Base-by-base conservation (phyloP, 2,797 vertebrate species). In the Sebastes itinus region DNA sequence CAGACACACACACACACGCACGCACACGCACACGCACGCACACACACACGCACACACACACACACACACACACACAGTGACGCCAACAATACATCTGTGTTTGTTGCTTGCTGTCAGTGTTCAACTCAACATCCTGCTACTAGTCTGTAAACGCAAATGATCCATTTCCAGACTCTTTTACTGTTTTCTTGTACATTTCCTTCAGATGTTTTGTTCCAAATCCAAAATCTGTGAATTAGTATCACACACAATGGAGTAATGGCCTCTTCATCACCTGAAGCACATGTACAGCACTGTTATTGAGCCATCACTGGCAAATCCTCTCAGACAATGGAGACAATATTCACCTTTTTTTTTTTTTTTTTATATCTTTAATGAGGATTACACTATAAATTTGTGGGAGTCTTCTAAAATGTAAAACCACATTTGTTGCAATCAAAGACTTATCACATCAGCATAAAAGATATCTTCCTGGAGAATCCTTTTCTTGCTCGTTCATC, bases 381-480 rank as follows among this genome's bases (percentile, higher is more conserved):
- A 81, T 55, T 71, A 30, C 66, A 56, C 7, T 23, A 7, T 25
- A 72, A 22, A 70, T 42, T 5, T 61, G 65, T 54, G 42, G 52
- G 33, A 71, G 33, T 75, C 23, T 61, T 77, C 27, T 22, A 14
- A 61, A 27, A 72, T 72, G 27, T 82, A 60, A 75, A 81, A 85
- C 27, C 38, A 42, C 65, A 84, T 80, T 82, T 32, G 59, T 65
- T 82, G 70, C 78, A 78, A 69, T 82, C 67, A 75, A 71, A 84
- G 64, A 56, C 77, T 70, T 72, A 82, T 82, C 46, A 62, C 18
- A 62, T 78, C 65, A 79, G 58, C 58, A 75, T 42, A 75, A 83
- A 83, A 84, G 75, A 77, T 42, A 76, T 75, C 65, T 81, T 87
- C 69, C 35, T 20, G 0, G 1, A 72, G 54, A 83, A 83, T 85